phyloP scores from a whole-genome alignment of 2,797 vertebrate species.

The Danio albolineatus region DNA sequence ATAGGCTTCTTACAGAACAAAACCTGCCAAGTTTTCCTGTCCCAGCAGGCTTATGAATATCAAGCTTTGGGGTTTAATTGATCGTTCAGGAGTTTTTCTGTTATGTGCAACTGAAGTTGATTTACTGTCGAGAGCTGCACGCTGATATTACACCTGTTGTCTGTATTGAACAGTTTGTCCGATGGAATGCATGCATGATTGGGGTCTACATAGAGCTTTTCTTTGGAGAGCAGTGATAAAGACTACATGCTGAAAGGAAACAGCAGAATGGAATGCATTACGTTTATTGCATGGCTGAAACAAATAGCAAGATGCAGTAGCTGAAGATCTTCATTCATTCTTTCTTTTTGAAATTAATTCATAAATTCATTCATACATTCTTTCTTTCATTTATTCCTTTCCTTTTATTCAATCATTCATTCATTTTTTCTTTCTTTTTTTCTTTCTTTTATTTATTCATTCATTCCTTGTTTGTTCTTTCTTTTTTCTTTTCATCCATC shows the following conservation, averaged over 20 bases:
- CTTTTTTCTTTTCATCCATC: too few species aligned
- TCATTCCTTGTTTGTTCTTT: too few species aligned
- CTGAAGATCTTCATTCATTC: too few species aligned
- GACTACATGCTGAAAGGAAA: neutral
- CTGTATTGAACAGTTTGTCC: neutral
- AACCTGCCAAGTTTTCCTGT: neutral
- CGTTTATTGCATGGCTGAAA: neutral
- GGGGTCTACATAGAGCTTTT: neutral
- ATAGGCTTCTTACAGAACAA: neutral
- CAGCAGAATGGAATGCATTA: neutral
- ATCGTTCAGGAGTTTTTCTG: neutral
- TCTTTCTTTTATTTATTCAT: too few species aligned
- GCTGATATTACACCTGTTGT: neutral
- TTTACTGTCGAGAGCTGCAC: neutral
- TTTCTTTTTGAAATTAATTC: too few species aligned
- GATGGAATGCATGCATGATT: neutral
- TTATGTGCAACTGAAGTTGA: neutral
- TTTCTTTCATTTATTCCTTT: too few species aligned
- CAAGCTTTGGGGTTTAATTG: conserved; percentile 9
- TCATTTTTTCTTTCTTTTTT: too few species aligned
- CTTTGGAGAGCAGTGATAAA: neutral
- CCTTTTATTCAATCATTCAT: too few species aligned
- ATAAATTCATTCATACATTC: too few species aligned
- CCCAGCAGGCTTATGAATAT: neutral
- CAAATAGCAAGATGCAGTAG: neutral